Evolutionary conservation across 2,888 invertebrate genomes (phyloP).

Genomic region (Agrotis ipsilon): DNA sequence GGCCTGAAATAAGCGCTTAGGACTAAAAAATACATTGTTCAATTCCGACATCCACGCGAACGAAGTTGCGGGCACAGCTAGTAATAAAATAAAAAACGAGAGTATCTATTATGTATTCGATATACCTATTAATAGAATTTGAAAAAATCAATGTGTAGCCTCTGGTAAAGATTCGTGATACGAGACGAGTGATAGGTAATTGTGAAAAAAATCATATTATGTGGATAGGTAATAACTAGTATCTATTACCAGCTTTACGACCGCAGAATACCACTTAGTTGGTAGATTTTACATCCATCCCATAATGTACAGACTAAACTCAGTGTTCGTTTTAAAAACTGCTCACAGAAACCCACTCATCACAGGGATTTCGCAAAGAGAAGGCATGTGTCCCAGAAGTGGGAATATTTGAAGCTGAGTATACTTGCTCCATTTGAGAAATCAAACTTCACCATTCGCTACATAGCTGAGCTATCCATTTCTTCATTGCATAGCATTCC

Average conservation of each 20-base stretch:
- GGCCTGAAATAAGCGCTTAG: too few relatives aligned
- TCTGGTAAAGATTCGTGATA: not conserved
- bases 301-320: not conserved
- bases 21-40: too few relatives aligned
- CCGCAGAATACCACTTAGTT: not conserved
- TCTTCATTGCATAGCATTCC: too few relatives aligned
- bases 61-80: too few relatives aligned
- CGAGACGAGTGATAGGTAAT: not conserved
- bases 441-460: not conserved
- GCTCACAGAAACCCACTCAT: too few relatives aligned
- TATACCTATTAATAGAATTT: too few relatives aligned
- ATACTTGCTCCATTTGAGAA: not conserved
- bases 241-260: too few relatives aligned
- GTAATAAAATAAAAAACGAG: not conserved
- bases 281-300: not conserved
- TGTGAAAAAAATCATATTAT: conserved; percentile 1
- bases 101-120: not conserved
- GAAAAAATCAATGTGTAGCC: not conserved
- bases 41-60: too few relatives aligned
- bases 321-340: too few relatives aligned
- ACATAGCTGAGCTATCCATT: not conserved
- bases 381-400: too few relatives aligned
- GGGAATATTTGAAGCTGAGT: not conserved
- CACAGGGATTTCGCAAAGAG: too few relatives aligned
- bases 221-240: not conserved